Conservation (phyloP, 2,888 invertebrate species). For the Harpalus rubripes region DNA sequence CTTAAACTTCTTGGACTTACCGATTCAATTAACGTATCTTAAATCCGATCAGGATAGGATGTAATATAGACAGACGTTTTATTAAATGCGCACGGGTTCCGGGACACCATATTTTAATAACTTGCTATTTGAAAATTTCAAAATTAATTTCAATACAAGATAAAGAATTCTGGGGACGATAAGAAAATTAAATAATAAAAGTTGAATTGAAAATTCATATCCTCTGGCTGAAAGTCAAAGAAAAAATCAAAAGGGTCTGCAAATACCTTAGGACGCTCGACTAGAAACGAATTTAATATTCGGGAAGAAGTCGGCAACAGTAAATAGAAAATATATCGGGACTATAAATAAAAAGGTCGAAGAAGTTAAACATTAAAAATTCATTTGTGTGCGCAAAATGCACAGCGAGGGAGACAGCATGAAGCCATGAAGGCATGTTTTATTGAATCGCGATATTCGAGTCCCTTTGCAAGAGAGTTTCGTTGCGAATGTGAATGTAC, state of each 20-base stretch:
- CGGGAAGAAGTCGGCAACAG: constrained; percentile 38
- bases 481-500: not conserved
- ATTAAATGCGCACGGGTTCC: not conserved
- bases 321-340: constrained; percentile 59
- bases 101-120: too few species aligned
- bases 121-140: not conserved
- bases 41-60: too few species aligned
- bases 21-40: too few species aligned
- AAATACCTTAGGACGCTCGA: constrained; percentile 40
- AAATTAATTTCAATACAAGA: constrained; percentile 15
- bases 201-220: constrained; percentile 37
- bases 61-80: not conserved
- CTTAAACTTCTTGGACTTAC: too few species aligned
- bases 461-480: constrained; percentile 38
- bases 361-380: constrained; percentile 66
- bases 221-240: constrained; percentile 35
- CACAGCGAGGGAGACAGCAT: not conserved
- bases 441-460: constrained; percentile 49
- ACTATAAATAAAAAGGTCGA: constrained; percentile 59
- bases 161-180: not conserved
- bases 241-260: constrained; percentile 46
- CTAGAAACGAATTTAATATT: constrained; percentile 53
- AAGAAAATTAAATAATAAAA: constrained; percentile 44
- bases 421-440: constrained; percentile 30
- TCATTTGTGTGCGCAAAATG: constrained; percentile 58